Base-by-base conservation (phyloP, 2,797 vertebrate species). In the Sphaeramia orbicularis region DNA sequence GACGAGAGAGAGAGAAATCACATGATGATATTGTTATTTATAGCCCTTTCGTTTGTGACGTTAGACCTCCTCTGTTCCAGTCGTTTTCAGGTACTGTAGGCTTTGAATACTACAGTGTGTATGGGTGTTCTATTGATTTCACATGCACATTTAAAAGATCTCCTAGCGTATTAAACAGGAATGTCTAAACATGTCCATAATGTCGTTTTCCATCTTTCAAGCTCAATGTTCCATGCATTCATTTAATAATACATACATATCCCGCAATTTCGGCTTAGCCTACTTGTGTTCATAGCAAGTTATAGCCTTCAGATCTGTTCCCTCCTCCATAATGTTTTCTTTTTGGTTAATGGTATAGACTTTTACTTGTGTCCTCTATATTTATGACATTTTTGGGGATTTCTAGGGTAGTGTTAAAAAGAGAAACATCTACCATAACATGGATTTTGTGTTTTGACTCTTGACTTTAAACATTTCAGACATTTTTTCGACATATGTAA, bases 21-120 rank as follows among this genome's bases (percentile, higher is more conserved):
- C 55, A 52, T 16, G 55, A 65, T 68, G 56, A 58, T 38, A 69
- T 21, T 71, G 61, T 71, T 84, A 81, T 83, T 76, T 76, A 80
- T 83, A 78, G 54, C 57, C 37, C 53, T 14, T n/a, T 69, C 37
- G 30, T 45, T 50, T 48, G 14, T 75, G 58, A 59, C 63, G 66
- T 62, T 14, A 49, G 52, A 69, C 38, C 40, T 7, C 43, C 47
- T 63, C 32, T 43, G 40, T 64, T 36, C 38, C 48, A 40, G 41
- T 43, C 65, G 38, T 65, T 38, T 52, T 27, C 15, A 30, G 40
- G 51, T 48, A 21, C 54, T 64, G 55, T 6, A 24, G 14, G 50
- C 10, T 78, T 54, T 52, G 36, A n/a, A 30, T 49, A 41, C 52
- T 50, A 48, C 10, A 8, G 15, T 27, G 32, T 15, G 15, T 16